Evolutionary conservation across 1,140 invertebrate species (phyloP).

Genomic region (Piezodorus guildinii): DNA sequence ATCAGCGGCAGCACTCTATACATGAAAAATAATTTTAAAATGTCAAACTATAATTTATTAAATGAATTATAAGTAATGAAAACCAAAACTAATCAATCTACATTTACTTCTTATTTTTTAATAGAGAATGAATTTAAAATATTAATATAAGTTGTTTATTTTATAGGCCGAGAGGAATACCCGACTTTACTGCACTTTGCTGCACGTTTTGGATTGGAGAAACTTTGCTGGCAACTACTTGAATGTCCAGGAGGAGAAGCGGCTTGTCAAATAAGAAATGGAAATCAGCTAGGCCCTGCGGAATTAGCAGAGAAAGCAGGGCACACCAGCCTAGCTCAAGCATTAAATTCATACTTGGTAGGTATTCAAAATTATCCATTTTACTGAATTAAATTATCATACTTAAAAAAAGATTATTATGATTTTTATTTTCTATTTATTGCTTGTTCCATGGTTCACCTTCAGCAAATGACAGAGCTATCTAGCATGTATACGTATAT

Average conservation of each 20-base stretch:
- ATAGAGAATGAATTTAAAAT: too few relatives aligned
- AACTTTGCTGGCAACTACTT: constrained; percentile 65
- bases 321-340: constrained; percentile 54
- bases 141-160: not conserved
- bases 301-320: constrained; percentile 64
- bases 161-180: constrained; percentile 52
- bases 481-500: constrained; percentile 73
- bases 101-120: too few relatives aligned
- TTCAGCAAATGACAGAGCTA: constrained; percentile 60
- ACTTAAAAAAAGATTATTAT: too few relatives aligned
- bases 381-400: too few relatives aligned
- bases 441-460: constrained; percentile 20
- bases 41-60: too few relatives aligned
- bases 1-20: too few relatives aligned
- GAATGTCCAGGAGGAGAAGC: constrained; percentile 71
- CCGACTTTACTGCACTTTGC: constrained; percentile 81
- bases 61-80: too few relatives aligned
- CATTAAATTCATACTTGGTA: constrained; percentile 65
- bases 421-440: not conserved
- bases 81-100: too few relatives aligned
- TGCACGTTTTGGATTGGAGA: constrained; percentile 70
- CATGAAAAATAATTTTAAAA: too few relatives aligned
- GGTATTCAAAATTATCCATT: constrained; percentile 6
- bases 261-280: constrained; percentile 65
- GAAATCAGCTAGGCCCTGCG: constrained; percentile 62